Conservation (phyloP, 2,888 invertebrate genomes). For the Colletes collaris region DNA sequence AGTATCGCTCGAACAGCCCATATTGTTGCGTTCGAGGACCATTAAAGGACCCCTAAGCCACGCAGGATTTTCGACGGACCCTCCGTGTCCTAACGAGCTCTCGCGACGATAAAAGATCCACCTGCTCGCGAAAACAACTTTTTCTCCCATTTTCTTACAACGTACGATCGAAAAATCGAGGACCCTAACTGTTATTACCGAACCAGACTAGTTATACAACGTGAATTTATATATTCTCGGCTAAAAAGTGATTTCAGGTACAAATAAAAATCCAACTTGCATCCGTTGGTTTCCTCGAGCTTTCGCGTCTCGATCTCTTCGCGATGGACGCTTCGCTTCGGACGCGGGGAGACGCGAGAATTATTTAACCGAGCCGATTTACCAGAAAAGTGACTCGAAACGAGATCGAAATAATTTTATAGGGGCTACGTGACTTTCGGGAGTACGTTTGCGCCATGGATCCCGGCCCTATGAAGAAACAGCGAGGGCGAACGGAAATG, state of each 20-base stretch:
- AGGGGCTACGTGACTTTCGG: slow-evolving; percentile 39
- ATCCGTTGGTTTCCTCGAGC: too few relatives aligned
- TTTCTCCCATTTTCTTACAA: too few relatives aligned
- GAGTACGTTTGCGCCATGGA: slow-evolving; percentile 30
- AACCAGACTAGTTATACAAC: too few relatives aligned
- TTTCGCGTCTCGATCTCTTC: too few relatives aligned
- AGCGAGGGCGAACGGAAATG: slow-evolving; percentile 33
- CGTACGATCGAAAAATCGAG: too few relatives aligned
- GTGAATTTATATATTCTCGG: too few relatives aligned
- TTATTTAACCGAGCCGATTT: slow-evolving; percentile 11
- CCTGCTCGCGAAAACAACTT: neutral
- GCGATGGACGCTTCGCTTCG: too few relatives aligned
- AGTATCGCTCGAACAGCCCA: slow-evolving; percentile 2
- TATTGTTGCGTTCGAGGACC: slow-evolving; percentile 32
- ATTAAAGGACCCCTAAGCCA: slow-evolving; percentile 26
- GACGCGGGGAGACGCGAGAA: too few relatives aligned
- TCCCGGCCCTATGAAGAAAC: slow-evolving; percentile 24
- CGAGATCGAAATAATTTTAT: slow-evolving; percentile 37
- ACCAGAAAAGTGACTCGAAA: slow-evolving; percentile 19
- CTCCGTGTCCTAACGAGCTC: neutral
- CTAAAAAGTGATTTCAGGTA: too few relatives aligned
- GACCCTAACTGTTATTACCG: too few relatives aligned
- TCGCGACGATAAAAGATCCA: neutral
- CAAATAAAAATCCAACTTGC: too few relatives aligned
- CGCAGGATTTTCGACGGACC: slow-evolving; percentile 21